Evolutionary conservation across 2,888 invertebrate species (phyloP).

Genomic region (Mayetiola destructor): DNA sequence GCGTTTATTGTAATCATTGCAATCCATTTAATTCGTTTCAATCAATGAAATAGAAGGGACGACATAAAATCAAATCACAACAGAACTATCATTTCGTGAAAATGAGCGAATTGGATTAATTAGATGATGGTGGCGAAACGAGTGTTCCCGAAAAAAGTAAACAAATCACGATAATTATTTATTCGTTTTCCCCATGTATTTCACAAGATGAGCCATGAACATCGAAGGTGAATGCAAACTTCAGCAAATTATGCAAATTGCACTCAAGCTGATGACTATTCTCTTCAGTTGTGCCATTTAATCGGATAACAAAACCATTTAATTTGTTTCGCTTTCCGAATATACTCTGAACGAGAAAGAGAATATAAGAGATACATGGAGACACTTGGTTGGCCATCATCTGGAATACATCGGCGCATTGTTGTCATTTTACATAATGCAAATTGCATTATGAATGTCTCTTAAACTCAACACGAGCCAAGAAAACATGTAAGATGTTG

Average conservation of each 20-base stretch:
- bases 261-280: neutral
- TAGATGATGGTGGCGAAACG: neutral
- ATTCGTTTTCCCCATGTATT: too few relatives aligned
- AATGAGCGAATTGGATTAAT: neutral
- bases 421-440: neutral
- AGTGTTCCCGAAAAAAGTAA: neutral
- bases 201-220: too few relatives aligned
- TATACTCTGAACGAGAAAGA: too few relatives aligned
- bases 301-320: conserved; percentile 9
- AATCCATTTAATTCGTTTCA: too few relatives aligned
- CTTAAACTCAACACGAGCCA: too few relatives aligned
- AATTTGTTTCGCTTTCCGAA: conserved; percentile 5
- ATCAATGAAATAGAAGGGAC: too few relatives aligned
- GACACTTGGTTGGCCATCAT: neutral
- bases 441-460: neutral
- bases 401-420: neutral
- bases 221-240: neutral
- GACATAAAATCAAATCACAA: too few relatives aligned
- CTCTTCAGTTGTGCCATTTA: too few relatives aligned
- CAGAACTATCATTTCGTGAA: conserved; percentile 7
- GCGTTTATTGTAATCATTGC: too few relatives aligned
- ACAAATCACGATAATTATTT: neutral
- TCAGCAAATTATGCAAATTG: neutral
- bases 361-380: neutral
- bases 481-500: too few relatives aligned